phyloP scores from a whole-genome alignment of 2,797 vertebrate species.

The Falco peregrinus region DNA sequence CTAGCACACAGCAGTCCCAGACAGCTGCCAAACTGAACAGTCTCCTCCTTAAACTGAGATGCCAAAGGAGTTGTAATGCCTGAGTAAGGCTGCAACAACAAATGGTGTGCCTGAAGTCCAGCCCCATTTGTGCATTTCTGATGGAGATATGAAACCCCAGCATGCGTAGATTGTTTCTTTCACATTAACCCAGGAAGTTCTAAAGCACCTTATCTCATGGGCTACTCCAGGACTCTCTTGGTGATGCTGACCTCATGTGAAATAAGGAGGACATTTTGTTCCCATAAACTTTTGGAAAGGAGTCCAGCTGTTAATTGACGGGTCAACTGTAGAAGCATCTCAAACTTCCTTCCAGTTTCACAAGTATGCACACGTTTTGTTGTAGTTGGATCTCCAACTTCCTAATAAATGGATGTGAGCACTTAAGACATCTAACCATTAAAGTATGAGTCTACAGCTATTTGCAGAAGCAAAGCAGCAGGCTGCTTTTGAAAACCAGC shows the following conservation, averaged over 20 bases:
- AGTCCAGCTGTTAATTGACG: background rate
- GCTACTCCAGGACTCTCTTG: background rate
- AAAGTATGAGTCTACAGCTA: constrained; percentile 20
- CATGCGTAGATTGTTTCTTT: background rate
- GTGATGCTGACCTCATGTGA: background rate
- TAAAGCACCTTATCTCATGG: background rate
- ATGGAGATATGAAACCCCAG: background rate
- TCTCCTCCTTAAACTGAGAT: background rate
- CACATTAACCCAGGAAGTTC: background rate
- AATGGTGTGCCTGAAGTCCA: background rate
- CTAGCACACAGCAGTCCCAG: background rate
- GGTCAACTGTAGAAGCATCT: background rate
- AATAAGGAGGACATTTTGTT: background rate
- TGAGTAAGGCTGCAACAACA: background rate
- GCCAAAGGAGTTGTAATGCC: background rate
- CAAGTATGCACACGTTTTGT: background rate
- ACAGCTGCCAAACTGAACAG: background rate
- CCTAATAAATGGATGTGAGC: constrained; percentile 11
- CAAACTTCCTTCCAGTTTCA: background rate
- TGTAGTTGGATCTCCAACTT: background rate
- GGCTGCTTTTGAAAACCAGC: constrained; percentile 32
- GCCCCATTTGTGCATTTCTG: background rate
- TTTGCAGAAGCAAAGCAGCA: background rate
- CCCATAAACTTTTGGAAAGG: background rate
- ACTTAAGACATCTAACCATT: background rate